Conservation (phyloP, 2,888 invertebrate species). For the Stramonita haemastoma region DNA sequence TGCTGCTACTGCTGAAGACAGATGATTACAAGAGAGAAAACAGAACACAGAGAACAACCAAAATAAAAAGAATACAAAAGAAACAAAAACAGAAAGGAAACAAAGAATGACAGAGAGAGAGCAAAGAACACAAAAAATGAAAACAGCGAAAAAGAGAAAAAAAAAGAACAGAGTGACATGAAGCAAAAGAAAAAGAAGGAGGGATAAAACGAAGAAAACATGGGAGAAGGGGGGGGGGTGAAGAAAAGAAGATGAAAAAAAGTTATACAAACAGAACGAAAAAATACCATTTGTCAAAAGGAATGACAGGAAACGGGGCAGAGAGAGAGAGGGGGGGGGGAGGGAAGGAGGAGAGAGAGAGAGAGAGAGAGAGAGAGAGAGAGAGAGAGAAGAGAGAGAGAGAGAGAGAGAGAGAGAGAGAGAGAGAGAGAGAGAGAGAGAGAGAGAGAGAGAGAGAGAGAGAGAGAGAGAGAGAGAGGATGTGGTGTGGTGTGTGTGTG, state of each 20-base stretch:
- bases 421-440: neutral
- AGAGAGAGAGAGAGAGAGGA: no score
- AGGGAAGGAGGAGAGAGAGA: neutral
- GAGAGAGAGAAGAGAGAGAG: neutral
- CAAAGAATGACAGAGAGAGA: neutral
- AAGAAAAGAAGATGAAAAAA: neutral
- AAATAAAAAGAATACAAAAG: no score
- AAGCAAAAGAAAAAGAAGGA: neutral
- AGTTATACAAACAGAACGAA: neutral
- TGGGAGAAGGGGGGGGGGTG: neutral
- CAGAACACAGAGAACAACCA: no score
- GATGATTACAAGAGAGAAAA: no score
- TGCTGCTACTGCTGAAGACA: no score
- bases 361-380: neutral
- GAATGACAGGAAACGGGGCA: neutral
- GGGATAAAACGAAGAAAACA: neutral
- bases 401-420: neutral
- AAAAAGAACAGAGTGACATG: neutral
- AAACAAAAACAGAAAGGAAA: no score
- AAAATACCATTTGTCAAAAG: neutral
- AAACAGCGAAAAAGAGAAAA: neutral
- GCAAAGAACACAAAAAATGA: neutral
- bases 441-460: neutral
- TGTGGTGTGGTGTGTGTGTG: no score
- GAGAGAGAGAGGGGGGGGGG: neutral